Percentiles rank a stretch among this genome's conserved stretches.
Conservation (phyloP, 2,113 vertebrate genomes). For the Dipodomys ordii region DNA sequence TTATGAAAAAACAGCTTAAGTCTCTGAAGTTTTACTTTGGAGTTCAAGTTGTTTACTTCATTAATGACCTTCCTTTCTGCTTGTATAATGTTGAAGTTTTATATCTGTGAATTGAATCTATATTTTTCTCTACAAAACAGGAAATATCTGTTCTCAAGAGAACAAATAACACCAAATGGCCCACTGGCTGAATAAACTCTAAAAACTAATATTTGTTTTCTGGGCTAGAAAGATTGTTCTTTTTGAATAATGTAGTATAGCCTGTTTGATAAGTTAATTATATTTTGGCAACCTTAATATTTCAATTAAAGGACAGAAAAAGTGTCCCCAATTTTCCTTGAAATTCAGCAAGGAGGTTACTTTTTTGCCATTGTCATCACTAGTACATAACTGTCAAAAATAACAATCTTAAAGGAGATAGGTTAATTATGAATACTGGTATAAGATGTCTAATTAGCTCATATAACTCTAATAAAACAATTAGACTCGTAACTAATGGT, state of each 20-base stretch:
- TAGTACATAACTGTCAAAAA: constrained; percentile 22
- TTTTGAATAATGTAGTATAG: not conserved
- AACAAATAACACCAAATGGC: not conserved
- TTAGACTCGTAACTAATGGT: constrained; percentile 1
- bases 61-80: too few relatives aligned
- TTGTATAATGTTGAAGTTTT: not conserved
- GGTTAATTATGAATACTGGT: constrained; percentile 37
- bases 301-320: not conserved
- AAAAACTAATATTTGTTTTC: not conserved
- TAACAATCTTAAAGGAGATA: constrained; percentile 39
- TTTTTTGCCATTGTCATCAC: not conserved
- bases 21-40: not conserved
- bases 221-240: not conserved
- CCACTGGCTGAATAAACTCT: not conserved
- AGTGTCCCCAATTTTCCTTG: not conserved
- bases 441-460: constrained; percentile 15
- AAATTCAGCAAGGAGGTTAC: not conserved
- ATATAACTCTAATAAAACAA: constrained; percentile 50
- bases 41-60: too few relatives aligned
- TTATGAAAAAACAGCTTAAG: not conserved
- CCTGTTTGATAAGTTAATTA: constrained; percentile 15
- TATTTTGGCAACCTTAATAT: not conserved
- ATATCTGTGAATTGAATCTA: not conserved
- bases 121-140: not conserved
- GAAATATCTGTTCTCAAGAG: too few relatives aligned